Conservation (phyloP, 2,797 vertebrate species). For the Dendrocincla tyrannina region DNA sequence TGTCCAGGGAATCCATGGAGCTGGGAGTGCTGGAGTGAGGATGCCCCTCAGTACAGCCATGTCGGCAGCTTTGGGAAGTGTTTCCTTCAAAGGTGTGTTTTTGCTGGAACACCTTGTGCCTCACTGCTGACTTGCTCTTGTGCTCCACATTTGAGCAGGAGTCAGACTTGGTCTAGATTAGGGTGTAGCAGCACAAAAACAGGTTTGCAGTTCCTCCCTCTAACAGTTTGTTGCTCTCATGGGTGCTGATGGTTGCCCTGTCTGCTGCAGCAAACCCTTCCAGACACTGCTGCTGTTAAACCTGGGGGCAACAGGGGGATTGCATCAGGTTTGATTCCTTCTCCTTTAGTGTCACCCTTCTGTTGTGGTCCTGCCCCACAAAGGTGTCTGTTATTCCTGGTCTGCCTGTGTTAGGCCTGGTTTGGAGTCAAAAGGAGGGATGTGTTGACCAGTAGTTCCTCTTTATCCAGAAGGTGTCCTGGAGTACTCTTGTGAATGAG, state of each 20-base stretch:
- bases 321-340: not conserved
- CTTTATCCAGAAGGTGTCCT: not conserved
- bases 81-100: not conserved
- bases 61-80: not conserved
- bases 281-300: not conserved
- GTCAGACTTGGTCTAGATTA: not conserved
- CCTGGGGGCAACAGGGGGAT: rapidly evolving
- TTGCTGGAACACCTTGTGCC: rapidly evolving
- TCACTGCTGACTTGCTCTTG: not conserved
- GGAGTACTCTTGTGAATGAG: not conserved
- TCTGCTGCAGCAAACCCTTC: not conserved
- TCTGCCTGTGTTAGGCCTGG: not conserved
- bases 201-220: not conserved
- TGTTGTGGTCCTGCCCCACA: not conserved
- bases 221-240: not conserved
- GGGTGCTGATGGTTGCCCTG: not conserved
- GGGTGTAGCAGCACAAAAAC: not conserved
- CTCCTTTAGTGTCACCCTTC: not conserved
- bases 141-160: not conserved
- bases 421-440: not conserved
- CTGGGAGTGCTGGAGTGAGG: not conserved
- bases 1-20: rapidly evolving
- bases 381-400: not conserved
- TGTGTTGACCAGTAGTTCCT: not conserved
- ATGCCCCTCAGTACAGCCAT: rapidly evolving